These are phyloP conservation scores for Enteromius viviparus DNA, from an alignment of 2,797 vertebrate genomes.

Conservation along the genomic window DNA sequence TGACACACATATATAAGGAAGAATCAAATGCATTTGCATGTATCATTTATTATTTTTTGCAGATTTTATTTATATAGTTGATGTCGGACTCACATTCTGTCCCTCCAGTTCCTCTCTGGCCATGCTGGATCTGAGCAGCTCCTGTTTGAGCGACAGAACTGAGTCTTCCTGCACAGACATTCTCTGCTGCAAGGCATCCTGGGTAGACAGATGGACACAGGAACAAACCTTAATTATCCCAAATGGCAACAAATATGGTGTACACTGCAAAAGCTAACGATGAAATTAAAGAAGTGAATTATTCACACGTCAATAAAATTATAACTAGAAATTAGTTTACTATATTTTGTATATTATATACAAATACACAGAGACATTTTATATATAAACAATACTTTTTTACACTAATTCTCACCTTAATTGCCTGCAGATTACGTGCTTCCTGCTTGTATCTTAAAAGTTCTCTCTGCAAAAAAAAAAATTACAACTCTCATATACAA, in stretches of 20 bases:
- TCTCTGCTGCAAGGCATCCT: conserved; percentile 97
- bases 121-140: conserved; percentile 92
- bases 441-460: conserved; percentile 95
- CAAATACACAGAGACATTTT: neutral
- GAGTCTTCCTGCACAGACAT: conserved; percentile 89
- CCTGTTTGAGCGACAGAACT: conserved; percentile 96
- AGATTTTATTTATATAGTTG: neutral
- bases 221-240: neutral
- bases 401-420: conserved; percentile 86
- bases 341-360: neutral
- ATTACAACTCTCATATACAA: neutral
- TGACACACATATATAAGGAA: neutral
- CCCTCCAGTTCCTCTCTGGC: conserved; percentile 92
- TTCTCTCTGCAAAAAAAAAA: conserved; percentile 83
- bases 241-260: neutral
- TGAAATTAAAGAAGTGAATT: neutral
- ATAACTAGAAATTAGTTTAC: too few species aligned
- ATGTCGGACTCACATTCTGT: conserved; percentile 87
- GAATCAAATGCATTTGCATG: neutral
- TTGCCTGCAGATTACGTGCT: conserved; percentile 91
- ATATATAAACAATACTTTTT: neutral
- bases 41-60: neutral
- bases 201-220: conserved; percentile 42
- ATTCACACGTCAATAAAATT: too few species aligned
- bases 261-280: conserved; percentile 2